A percentile compares a stretch with the other conserved stretches of the same genome.
phyloP scores from a whole-genome alignment of 2,888 invertebrate species.

The Homarus gammarus region DNA sequence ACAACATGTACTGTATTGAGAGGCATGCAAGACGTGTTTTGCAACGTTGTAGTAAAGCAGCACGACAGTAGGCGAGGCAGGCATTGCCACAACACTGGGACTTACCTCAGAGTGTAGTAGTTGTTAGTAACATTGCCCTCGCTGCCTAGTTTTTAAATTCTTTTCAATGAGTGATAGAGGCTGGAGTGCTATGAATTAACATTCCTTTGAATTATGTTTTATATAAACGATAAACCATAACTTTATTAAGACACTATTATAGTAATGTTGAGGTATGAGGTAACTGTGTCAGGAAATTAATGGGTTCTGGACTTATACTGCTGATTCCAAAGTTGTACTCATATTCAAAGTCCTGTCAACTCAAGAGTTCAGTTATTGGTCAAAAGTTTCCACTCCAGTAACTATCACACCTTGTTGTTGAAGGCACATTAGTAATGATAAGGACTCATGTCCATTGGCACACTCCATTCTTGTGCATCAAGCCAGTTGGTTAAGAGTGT shows the following conservation, averaged over 20 bases:
- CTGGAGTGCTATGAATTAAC: constrained; percentile 30
- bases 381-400: not conserved
- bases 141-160: constrained; percentile 53
- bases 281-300: too few relatives aligned
- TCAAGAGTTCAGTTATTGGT: too few relatives aligned
- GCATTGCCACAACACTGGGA: constrained; percentile 73
- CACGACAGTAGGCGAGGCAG: constrained; percentile 62
- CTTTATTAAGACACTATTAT: too few relatives aligned
- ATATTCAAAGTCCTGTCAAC: too few relatives aligned
- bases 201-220: not conserved
- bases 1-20: constrained; percentile 7
- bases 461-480: constrained; percentile 8
- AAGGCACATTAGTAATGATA: constrained; percentile 8
- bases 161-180: constrained; percentile 25
- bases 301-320: too few relatives aligned
- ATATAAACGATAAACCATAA: not conserved
- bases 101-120: constrained; percentile 59
- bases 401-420: not conserved
- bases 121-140: constrained; percentile 53
- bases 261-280: too few relatives aligned
- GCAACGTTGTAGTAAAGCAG: constrained; percentile 62
- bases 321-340: too few relatives aligned
- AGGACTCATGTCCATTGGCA: not conserved
- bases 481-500: constrained; percentile 9
- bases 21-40: constrained; percentile 66